Evolutionary conservation across 1,140 invertebrate genomes (phyloP), one percentile per base, ranked within the genome.

Genomic region (Tetragnatha versicolor): DNA sequence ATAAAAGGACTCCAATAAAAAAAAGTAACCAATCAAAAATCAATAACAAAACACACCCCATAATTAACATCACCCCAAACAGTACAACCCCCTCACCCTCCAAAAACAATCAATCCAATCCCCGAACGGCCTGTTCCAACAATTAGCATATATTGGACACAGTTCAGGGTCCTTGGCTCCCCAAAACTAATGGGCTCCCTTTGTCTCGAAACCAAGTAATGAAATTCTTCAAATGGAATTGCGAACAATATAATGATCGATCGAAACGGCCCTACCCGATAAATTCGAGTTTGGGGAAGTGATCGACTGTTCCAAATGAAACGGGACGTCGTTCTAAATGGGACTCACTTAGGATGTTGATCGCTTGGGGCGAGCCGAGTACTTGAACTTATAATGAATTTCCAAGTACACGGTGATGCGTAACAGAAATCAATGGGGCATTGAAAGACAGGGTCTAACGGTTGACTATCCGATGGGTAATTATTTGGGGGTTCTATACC

Each of bases 401-500:
- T 58, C 9, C 53, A 20, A 2, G 27, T 14, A 17, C 27, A 31
- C 27, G 14, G 3, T n/a, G 17, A 12, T 31, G 53, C 27, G 53
- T 58, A 58, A 58, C 53, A 58, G 53, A 58, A 58, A 58, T 58
- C 53, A 58, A 58, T 58, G 33, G 33, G 53, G 29, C 14, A 31
- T 58, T n/a, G 27, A n/a, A n/a, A n/a, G n/a, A n/a, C n/a, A n/a
- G n/a, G n/a, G n/a, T n/a, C n/a, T n/a, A n/a, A n/a, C n/a, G n/a
- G n/a, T n/a, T n/a, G n/a, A n/a, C n/a, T n/a, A n/a, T n/a, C n/a
- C n/a, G n/a, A n/a, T n/a, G n/a, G n/a, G n/a, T n/a, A n/a, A n/a
- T n/a, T n/a, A n/a, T n/a, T n/a, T n/a, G n/a, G n/a, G n/a, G n/a
- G n/a, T n/a, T n/a, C n/a, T n/a, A n/a, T n/a, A n/a, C n/a, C n/a